Conservation (phyloP, 1,140 invertebrate species). For the Caenorhabditis tropicalis region DNA sequence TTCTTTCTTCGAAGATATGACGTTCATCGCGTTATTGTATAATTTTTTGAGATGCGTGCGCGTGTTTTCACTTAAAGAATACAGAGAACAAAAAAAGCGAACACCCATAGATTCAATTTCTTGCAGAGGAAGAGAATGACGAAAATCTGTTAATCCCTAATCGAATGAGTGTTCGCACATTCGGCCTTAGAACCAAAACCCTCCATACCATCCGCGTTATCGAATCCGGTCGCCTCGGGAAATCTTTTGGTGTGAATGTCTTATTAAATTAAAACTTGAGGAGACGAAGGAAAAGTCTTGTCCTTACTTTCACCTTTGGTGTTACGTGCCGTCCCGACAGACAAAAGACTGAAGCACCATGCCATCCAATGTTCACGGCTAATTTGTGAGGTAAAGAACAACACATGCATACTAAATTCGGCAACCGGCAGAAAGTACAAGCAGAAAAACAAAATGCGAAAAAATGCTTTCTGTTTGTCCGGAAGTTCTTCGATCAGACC, state of each 20-base stretch:
- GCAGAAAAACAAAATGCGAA: neutral
- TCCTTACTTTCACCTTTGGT: neutral
- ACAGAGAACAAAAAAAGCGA: neutral
- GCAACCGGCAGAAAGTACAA: neutral
- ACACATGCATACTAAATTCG: neutral
- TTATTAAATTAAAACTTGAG: constrained; percentile 35
- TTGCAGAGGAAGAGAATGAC: neutral
- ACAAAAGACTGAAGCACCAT: constrained; percentile 20
- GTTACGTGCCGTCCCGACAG: constrained; percentile 19
- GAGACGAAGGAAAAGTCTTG: constrained; percentile 16
- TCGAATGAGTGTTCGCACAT: constrained; percentile 21
- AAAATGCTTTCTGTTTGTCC: neutral
- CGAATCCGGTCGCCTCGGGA: constrained; percentile 11
- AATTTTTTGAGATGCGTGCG: neutral
- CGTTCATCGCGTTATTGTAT: constrained; percentile 18
- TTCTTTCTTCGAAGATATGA: neutral
- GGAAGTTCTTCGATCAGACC: neutral
- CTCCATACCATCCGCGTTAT: neutral
- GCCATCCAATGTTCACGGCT: constrained; percentile 36
- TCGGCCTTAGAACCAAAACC: neutral
- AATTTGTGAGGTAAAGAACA: constrained; percentile 13
- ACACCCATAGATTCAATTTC: neutral
- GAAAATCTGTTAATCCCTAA: constrained; percentile 30
- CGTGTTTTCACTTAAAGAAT: neutral
- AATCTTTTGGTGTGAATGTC: constrained; percentile 14